Base-by-base conservation (phyloP, 2,797 vertebrate species). In the Erpetoichthys calabaricus region DNA sequence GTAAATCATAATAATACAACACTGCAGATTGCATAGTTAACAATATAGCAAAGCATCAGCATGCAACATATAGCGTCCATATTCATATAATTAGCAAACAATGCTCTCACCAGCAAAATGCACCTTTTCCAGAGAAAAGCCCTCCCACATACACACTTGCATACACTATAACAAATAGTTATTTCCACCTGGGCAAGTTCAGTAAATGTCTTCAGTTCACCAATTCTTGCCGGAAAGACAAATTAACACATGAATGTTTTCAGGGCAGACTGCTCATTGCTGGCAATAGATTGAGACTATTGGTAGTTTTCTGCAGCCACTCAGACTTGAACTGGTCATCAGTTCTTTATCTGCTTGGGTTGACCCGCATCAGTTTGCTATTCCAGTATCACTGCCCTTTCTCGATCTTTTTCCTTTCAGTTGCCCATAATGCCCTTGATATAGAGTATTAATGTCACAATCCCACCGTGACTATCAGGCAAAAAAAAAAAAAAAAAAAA, bases 371-470 rank as follows among this genome's bases (percentile, higher is more conserved):
- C 79, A 79, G 74, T 76, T 74, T 70, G 68, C 73, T 55, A 65
- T 75, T 83, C 79, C 75, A 83, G 81, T 77, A 85, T 82, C 68
- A 67, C 62, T 73, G 67, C 68, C 73, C 65, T 76, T 75, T 62
- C 66, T 69, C 64, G 52, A 70, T 63, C 68, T 67, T 73, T 66
- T 64, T 58, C 63, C 65, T 63, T 73, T 69, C 72, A 84, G 80
- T 84, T 86, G 79, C 80, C 81, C 76, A 85, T 76, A 87, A 78
- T 81, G 77, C 81, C 75, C 71, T 70, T 79, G 79, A 81, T 81
- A 86, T 85, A 25, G 25, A 25, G 25, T 25, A 90, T 89, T 82
- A 86, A 86, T 86, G 86, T 84, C 78, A 70, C 73, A 86, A 90
- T 86, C 86, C 84, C 45, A 25, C 67, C 67, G 73, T 75, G 74